phyloP scores from a whole-genome alignment of 2,113 vertebrate genomes.

The Willisornis vidua region DNA sequence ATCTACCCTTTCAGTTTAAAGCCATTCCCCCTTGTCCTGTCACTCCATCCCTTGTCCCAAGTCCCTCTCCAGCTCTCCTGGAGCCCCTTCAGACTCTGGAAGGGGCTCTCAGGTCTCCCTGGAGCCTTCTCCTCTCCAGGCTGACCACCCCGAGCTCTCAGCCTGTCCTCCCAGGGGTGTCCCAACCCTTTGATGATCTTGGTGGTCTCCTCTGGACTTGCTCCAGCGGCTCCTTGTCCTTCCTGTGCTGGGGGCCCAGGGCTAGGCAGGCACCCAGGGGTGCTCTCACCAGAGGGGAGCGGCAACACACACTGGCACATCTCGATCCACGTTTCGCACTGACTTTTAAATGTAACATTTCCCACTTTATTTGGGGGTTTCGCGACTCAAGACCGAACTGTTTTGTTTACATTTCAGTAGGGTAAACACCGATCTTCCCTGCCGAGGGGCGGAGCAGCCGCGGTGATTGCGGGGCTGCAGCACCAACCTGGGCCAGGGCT shows the following conservation, averaged over 20 bases:
- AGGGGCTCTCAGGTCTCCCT: background rate
- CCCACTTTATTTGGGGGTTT: background rate
- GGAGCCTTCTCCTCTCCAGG: background rate
- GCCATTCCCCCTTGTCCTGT: background rate
- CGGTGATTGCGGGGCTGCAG: background rate
- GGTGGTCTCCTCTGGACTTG: background rate
- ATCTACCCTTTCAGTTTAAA: background rate
- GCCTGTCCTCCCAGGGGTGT: background rate
- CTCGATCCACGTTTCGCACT: accelerated
- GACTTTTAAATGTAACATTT: background rate
- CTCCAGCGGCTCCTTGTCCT: background rate
- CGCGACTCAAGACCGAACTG: accelerated
- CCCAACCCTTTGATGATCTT: background rate
- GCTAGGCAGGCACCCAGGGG: background rate
- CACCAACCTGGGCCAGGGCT: background rate
- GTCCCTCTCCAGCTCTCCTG: background rate
- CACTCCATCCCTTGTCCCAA: background rate
- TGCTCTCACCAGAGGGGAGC: background rate
- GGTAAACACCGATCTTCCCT: accelerated
- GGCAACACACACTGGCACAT: background rate
- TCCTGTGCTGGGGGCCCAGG: background rate
- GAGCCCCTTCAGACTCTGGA: background rate
- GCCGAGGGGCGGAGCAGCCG: background rate
- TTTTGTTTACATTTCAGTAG: accelerated
- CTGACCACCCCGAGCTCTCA: background rate